A percentile compares a stretch with the other conserved stretches of the same genome.
phyloP scores from a whole-genome alignment of 2,113 vertebrate species.

The Bettongia penicillata region DNA sequence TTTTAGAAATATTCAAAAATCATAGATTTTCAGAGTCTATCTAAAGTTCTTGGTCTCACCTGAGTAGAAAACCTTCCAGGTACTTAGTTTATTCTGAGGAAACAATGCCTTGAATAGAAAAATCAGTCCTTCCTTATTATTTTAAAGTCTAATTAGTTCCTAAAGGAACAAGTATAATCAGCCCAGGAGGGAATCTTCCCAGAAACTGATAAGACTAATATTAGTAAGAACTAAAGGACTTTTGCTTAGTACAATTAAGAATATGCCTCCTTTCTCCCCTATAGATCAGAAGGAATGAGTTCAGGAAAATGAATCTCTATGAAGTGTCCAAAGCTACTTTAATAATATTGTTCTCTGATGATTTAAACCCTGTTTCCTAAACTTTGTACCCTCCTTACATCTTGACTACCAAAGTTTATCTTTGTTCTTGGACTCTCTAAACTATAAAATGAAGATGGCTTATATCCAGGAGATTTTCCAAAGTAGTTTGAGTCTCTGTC shows the following conservation, averaged over 20 bases:
- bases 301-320: neutral
- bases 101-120: neutral
- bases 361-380: neutral
- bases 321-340: neutral
- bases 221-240: neutral
- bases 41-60: neutral
- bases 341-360: neutral
- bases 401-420: neutral
- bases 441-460: neutral
- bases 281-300: neutral
- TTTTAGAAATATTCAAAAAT: neutral
- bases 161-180: neutral
- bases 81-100: neutral
- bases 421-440: neutral
- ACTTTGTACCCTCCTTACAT: neutral
- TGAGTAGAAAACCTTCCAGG: neutral
- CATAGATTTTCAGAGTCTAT: neutral
- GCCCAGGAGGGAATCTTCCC: neutral
- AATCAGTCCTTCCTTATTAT: neutral
- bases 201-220: neutral
- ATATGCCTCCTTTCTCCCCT: neutral
- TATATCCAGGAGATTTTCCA: neutral
- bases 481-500: neutral
- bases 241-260: neutral
- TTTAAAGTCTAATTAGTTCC: neutral